Base-by-base conservation (phyloP, 2,888 invertebrate genomes). In the Baccha elongata region DNA sequence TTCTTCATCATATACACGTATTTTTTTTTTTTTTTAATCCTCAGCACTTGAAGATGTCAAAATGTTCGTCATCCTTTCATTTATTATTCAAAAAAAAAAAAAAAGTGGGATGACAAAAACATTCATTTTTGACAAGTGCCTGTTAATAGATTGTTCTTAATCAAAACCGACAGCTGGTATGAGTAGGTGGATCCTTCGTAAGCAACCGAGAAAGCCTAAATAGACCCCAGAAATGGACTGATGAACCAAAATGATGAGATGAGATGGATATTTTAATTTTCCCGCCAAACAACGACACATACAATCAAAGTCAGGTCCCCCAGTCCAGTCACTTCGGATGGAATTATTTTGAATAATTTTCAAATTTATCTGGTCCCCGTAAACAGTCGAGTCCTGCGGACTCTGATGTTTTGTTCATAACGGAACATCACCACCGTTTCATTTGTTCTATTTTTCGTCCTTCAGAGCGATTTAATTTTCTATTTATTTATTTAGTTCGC, bases 271-370 rank as follows among this genome's bases (percentile, higher is more conserved):
- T 76, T 76, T 81, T 76, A 75, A 81, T 81, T 76, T 75, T 44
- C n/a, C n/a, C n/a, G n/a, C n/a, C 68, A 29, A 37, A 62, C 40
- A 73, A 21, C 29, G 48, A 23, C 15, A 65, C 23, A 23, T 23
- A 23, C 29, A 4, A 32, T 8, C 29, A 8, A 32, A 4, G 8
- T 52, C 11, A 67, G 48, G 11, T 48, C 13, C 48, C 15, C 23
- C 55, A n/a, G 4, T 11, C 26, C 17, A 35, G 15, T n/a, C 60
- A 19, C 13, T 40, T 32, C 40, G 35, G 65, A 44, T 64, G 21
- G 67, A 52, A 62, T 58, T 72, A 67, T 81, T 81, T 81, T 81
- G 76, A 81, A 76, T 81, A 81, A 81, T 81, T 76, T 76, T 76
- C 60, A 48, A 81, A 81, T 81, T 76, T 81, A 81, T 76, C 75